Base-by-base conservation (phyloP, 2,797 vertebrate genomes). In the Platalea minor region DNA sequence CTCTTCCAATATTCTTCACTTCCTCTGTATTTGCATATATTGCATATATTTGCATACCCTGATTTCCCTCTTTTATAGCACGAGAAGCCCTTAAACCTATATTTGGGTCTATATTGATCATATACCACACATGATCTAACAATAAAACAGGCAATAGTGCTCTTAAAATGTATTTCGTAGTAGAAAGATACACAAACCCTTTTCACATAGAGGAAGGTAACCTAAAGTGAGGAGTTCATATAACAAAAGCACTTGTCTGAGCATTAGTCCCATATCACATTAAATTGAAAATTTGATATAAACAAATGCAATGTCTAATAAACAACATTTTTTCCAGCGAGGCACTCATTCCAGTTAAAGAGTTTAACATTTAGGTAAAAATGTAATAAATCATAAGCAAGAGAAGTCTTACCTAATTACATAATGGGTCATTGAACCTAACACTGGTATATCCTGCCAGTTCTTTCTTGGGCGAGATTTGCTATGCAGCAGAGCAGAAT, bases 1-100 rank as follows among this genome's bases (percentile, higher is more conserved):
- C 75, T 91, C 75, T 90, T 91, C 78, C 68, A 85, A 28, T 12
- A 15, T 23, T 69, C 78, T 65, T 89, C 72, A 53, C 68, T 82
- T 61, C 23, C 59, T 82, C 81, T 57, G 2, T 29, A 68, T 87
- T 75, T 94, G 53, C 80, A 85, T 88, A 41, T 50, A 43, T 63
- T 88, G 65, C 81, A 85, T 67, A 39, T 39, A 86, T 93, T 60
- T 91, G 21, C 65, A 75, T 53, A n/a, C 8, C 10, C 7, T 87
- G 45, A 61, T 60, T 68, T 76, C 37, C 41, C 9, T 41, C 37
- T 61, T 82, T 57, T 35, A 24, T 5, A 69, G 48, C 10, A 74
- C 64, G 15, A 92, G 21, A 82, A 53, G 35, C 13, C 43, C 11
- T 76, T 53, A 45, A 85, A 24, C 21, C 10, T 53, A 3, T 48